Evolutionary conservation across 2,113 vertebrate species (phyloP).

Genomic region (Myocastor coypus): DNA sequence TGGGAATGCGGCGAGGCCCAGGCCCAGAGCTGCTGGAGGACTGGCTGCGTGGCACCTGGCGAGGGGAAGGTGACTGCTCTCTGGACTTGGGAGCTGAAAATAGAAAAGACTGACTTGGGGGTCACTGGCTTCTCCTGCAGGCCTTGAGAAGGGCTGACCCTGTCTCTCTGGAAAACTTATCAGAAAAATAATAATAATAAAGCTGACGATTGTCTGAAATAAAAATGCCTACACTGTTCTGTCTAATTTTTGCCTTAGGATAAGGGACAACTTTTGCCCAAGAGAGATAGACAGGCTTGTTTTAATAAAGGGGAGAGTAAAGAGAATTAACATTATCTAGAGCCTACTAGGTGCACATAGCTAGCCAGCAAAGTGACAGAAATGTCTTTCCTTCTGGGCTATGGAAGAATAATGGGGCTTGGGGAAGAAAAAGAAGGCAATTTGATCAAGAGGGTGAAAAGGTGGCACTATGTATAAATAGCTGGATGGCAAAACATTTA

Average conservation of each 20-base stretch:
- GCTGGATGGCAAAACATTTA: slow-evolving; percentile 64
- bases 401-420: slow-evolving; percentile 14
- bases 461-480: slow-evolving; percentile 45
- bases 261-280: background rate
- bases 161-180: slow-evolving; percentile 64
- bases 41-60: background rate
- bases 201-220: slow-evolving; percentile 44
- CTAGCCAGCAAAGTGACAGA: background rate
- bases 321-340: background rate
- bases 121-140: slow-evolving; percentile 65
- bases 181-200: background rate
- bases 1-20: slow-evolving; percentile 40
- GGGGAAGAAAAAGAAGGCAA: background rate
- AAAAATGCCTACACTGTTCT: slow-evolving; percentile 65
- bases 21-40: background rate
- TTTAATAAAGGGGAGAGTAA: background rate
- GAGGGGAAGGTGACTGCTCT: slow-evolving; percentile 48
- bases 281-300: background rate
- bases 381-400: background rate
- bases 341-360: slow-evolving; percentile 4
- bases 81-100: slow-evolving; percentile 73
- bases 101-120: slow-evolving; percentile 68
- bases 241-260: background rate
- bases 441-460: slow-evolving; percentile 69
- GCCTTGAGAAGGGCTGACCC: slow-evolving; percentile 61